Base-by-base conservation (phyloP, 2,797 vertebrate genomes). In the Antennarius maculatus region DNA sequence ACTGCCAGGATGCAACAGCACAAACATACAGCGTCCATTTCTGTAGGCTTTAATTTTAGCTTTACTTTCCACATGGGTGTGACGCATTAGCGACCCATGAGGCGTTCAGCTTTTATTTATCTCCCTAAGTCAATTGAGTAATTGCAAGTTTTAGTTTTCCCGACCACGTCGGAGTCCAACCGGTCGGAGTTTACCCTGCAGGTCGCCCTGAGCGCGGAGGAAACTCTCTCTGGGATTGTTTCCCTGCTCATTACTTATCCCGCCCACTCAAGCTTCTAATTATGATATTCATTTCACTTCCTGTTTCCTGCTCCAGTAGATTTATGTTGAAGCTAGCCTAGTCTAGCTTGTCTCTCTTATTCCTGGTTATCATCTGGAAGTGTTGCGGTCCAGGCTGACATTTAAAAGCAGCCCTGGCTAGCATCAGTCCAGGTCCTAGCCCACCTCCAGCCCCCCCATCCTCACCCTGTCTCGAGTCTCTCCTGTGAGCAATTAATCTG, bases 401-500 rank as follows among this genome's bases (percentile, higher is more conserved):
- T 77, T 69, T 27, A 18, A 66, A 54, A 2, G 4, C 61, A 54
- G 54, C 41, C 41, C 53, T 61, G 69, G 54, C 9, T 48, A 46
- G 39, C 48, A 49, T 47, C 52, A 37, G 13, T 54, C 10, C 66
- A 54, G 31, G 34, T 55, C 45, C 47, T n/a, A 39, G 27, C 71
- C 58, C 50, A 66, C 74, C 82, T 74, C 54, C 54, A 83, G 58
- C 54, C 82, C 66, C 69, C 61, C 71, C 47, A 34, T 6, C 57
- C 83, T 76, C 51, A 55, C 58, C 61, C 69, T 43, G 51, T 60
- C 74, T 73, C 62, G 76, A 27, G 50, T 81, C 56, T 60, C 53
- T 80, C 66, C 84, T 79, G 91, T 80, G 81, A 93, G 76, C 72
- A 86, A 93, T 93, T 94, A 83, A 68, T 64, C 83, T 81, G 48